Base-by-base conservation (phyloP, 2,888 invertebrate genomes). In the Polymixis flavicincta region DNA sequence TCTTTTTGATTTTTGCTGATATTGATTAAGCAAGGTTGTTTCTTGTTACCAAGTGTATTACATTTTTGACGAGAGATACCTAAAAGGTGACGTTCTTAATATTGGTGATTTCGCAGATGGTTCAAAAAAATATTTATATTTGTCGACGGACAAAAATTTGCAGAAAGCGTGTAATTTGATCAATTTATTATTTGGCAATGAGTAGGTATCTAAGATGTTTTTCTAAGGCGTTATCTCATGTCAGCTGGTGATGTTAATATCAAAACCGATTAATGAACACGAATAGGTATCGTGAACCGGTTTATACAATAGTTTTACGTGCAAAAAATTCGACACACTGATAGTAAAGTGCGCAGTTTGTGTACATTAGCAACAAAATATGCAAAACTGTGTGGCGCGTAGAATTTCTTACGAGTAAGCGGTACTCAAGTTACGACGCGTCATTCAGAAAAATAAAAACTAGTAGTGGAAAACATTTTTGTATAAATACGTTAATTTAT, bases 1-100 rank as follows among this genome's bases (percentile, higher is more conserved):
- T 90, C 71, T 83, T 82, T 87, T 87, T 76, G 82, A 87, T 84
- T 83, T 80, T 69, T 82, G 73, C 66, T 45, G 45, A 61, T 80
- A 48, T 61, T 63, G 55, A 71, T 79, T 84, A 72, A 78, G 52
- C 55, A 52, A 57, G 25, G 28, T 65, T 69, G 50, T 50, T 70
- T 75, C 72, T 72, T 57, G 74, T 75, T 76, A 68, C 37, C 22
- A 52, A 48, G 14, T 32, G 22, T 32, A 25, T 69, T 64, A 60
- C 65, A 52, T 70, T 19, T 52, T 48, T 32, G 70, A 55, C 28
- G 28, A 32, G 48, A 57, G 7, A n/a, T 63, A n/a, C n/a, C n/a
- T n/a, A n/a, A n/a, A n/a, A 74, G 48, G 59, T 68, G 25, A 74
- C 52, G 67, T 71, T 81, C 55, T 48, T 19, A 14, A 63, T 67